Percentiles rank a stretch among this genome's conserved stretches.
Conservation (phyloP, 1,140 invertebrate species). For the Papilio helenus region DNA sequence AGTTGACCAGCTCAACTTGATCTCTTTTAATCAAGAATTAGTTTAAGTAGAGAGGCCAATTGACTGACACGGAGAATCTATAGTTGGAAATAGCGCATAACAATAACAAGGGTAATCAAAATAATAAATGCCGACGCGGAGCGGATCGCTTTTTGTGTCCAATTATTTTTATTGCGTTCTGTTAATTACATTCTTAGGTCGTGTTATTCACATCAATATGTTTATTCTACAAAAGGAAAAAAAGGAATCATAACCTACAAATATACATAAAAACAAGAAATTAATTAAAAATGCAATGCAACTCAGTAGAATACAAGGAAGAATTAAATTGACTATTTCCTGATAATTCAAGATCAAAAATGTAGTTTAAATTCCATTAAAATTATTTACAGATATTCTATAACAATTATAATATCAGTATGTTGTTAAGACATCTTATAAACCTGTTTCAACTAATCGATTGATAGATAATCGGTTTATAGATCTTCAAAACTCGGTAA, state of each 20-base stretch:
- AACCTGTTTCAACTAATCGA: constrained; percentile 13
- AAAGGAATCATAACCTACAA: neutral
- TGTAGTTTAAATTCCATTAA: neutral
- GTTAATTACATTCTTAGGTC: constrained; percentile 72
- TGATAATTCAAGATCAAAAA: neutral
- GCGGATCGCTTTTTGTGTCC: constrained; percentile 72
- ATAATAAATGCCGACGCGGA: constrained; percentile 69
- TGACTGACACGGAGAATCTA: neutral
- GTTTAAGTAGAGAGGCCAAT: neutral
- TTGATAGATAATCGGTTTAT: constrained; percentile 46
- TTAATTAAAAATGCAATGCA: neutral
- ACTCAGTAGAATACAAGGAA: neutral
- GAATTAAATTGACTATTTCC: neutral
- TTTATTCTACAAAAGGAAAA: neutral
- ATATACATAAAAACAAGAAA: neutral
- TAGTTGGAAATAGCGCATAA: constrained; percentile 50
- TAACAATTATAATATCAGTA: neutral
- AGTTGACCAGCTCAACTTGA: constrained; percentile 18
- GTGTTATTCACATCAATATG: neutral
- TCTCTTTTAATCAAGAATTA: neutral
- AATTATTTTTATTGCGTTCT: constrained; percentile 79
- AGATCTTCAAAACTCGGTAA: neutral
- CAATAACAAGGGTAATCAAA: constrained; percentile 77
- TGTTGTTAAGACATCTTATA: neutral
- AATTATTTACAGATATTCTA: neutral